phyloP scores from a whole-genome alignment of 2,888 invertebrate genomes.

The Marasmarcha lunaedactyla region DNA sequence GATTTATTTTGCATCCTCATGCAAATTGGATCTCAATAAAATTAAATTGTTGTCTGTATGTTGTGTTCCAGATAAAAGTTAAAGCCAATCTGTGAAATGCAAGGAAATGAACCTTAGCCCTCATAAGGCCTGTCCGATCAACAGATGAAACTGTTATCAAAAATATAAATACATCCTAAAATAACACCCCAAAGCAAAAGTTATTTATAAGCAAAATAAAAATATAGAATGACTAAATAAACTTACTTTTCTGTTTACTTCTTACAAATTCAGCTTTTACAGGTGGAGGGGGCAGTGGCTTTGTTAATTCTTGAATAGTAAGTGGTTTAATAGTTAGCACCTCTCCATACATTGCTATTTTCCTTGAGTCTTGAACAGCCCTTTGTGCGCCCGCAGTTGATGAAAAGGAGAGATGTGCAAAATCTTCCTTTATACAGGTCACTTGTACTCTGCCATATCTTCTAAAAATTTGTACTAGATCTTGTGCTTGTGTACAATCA shows the following conservation, averaged over 20 bases:
- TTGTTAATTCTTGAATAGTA: conserved; percentile 5
- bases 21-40: too few species aligned
- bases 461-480: conserved; percentile 29
- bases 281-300: conserved; percentile 5
- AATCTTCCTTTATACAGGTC: conserved; percentile 21
- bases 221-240: too few species aligned
- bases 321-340: conserved; percentile 26
- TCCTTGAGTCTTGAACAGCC: conserved; percentile 21
- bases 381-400: conserved; percentile 19
- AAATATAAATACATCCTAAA: too few species aligned
- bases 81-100: too few species aligned
- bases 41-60: too few species aligned
- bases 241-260: conserved; percentile 28
- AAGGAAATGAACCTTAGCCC: too few species aligned
- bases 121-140: too few species aligned
- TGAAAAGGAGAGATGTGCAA: conserved; percentile 25
- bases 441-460: conserved; percentile 29
- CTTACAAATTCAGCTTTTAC: conserved; percentile 22
- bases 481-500: conserved; percentile 31
- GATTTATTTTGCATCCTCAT: too few species aligned
- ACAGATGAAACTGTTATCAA: too few species aligned
- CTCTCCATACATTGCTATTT: conserved; percentile 36
- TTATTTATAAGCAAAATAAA: too few species aligned
- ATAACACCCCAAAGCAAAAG: too few species aligned
- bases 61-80: too few species aligned